Conservation (phyloP, 2,113 vertebrate species). For the Chaetops frenatus region DNA sequence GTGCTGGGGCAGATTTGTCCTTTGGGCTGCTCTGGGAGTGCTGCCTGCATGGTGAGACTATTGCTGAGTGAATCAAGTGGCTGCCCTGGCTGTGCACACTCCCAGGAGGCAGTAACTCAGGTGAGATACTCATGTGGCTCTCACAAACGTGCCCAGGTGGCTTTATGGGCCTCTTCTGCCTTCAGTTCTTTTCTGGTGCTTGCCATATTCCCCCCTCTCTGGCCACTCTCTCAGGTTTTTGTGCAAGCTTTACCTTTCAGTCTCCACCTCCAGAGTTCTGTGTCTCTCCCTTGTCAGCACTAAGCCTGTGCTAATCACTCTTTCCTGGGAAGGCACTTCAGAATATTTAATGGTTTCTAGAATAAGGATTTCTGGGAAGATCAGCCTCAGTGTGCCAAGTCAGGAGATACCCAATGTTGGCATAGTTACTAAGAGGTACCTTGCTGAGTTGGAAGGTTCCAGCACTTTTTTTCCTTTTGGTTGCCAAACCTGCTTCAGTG, state of each 20-base stretch:
- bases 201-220: neutral
- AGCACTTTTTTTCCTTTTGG: neutral
- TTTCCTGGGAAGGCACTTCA: neutral
- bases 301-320: constrained; percentile 15
- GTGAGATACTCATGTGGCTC: neutral
- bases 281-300: constrained; percentile 27
- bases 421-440: neutral
- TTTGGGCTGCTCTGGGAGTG: neutral
- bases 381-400: neutral
- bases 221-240: neutral
- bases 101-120: neutral
- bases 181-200: neutral
- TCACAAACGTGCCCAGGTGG: neutral
- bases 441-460: neutral
- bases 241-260: constrained; percentile 1
- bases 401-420: neutral
- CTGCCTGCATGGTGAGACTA: neutral
- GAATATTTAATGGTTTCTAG: constrained; percentile 20
- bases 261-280: neutral
- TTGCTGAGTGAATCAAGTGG: neutral
- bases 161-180: neutral
- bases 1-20: neutral
- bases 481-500: neutral
- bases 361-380: constrained; percentile 12
- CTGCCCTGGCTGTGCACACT: neutral